Evolutionary conservation across 2,797 vertebrate genomes (phyloP), one percentile per base, ranked within the genome.

Genomic region (Cyprinodon diabolis): DNA sequence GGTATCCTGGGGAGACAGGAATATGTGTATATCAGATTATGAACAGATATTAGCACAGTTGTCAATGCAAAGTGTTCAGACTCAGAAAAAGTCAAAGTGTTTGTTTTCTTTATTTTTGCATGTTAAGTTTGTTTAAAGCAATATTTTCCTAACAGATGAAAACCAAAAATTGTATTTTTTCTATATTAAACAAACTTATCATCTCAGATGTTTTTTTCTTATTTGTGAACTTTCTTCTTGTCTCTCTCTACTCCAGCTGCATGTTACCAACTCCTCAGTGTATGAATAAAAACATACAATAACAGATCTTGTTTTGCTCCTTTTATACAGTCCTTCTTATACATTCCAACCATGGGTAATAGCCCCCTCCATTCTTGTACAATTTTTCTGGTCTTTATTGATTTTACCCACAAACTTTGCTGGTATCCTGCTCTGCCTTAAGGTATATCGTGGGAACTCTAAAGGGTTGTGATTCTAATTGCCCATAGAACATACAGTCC

Each of bases 381-480:
- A 5, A 40, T 63, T 19, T 40, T 62, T 11, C 17, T 62, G 9
- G 37, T 43, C 19, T 63, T 37, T 10, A 37, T 15, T 60, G 40
- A 43, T 63, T 63, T 63, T n/a, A n/a, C 37, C 21, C 40, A 37
- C 60, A 63, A n/a, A 63, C 60, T 43, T 63, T 63, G 37, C 37
- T 62, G 35, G 35, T 62, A 43, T 43, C 1, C 4, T 63, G 37
- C 19, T 21, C 60, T 63, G 19, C 37, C 60, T 63, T n/a, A 6
- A 43, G 19, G 60, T 2, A 11, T 43, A 63, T 13, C 37, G 37
- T 63, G 43, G 60, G 19, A 63, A 43, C 10, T 2, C 37, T 43
- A 43, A 43, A 43, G 37, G 60, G 10, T 11, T 43, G 19, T n/a
- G 11, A 37, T 43, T 63, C 43, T 63, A 17, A 19, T 43, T 63